Conservation (phyloP, 2,888 invertebrate genomes). For the Cephus rjabovi region DNA sequence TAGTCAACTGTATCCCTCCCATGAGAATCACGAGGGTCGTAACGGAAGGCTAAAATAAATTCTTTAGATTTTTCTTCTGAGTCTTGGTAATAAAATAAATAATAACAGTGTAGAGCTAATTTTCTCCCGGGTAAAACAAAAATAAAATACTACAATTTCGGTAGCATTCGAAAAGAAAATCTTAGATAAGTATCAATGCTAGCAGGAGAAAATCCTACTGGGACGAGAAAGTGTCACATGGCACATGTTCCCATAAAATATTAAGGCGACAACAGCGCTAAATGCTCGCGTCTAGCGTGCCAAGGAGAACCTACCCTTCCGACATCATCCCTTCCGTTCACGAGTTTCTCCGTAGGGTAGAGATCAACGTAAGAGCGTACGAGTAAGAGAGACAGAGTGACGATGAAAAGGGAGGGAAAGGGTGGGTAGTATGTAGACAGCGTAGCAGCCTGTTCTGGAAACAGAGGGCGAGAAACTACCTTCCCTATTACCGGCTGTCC, state of each 20-base stretch:
- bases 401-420: neutral
- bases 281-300: neutral
- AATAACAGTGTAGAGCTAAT: neutral
- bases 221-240: neutral
- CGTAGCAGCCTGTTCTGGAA: neutral
- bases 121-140: no score
- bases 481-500: slow-evolving; percentile 32
- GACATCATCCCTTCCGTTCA: neutral
- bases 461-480: neutral
- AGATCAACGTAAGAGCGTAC: neutral
- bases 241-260: neutral
- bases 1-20: slow-evolving; percentile 23
- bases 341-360: neutral
- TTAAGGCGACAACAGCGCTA: neutral
- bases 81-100: no score
- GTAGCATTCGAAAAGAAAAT: neutral
- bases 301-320: neutral
- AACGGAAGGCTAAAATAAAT: no score
- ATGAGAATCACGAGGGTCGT: neutral
- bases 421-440: neutral
- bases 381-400: neutral
- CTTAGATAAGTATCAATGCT: neutral
- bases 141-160: neutral
- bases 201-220: neutral
- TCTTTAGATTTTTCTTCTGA: no score